phyloP scores from a whole-genome alignment of 2,113 vertebrate genomes.

The Tragelaphus strepsiceros region DNA sequence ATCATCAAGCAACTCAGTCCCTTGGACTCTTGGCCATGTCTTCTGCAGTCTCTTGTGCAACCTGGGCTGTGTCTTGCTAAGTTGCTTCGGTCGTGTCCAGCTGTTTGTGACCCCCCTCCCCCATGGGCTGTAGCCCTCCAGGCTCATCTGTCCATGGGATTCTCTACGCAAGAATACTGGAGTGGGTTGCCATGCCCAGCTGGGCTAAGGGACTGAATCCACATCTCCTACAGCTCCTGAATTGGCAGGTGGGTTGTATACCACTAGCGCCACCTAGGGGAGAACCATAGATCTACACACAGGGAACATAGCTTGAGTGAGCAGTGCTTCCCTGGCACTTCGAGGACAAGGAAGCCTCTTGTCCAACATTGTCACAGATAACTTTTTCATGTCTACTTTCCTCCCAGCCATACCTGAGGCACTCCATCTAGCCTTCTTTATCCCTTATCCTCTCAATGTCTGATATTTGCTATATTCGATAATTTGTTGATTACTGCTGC shows the following conservation, averaged over 20 bases:
- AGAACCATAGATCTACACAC: neutral
- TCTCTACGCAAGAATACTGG: neutral
- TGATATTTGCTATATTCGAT: neutral
- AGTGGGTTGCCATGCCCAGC: neutral
- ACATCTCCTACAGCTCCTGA: neutral
- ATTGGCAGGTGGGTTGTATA: neutral
- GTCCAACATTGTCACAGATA: neutral
- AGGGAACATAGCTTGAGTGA: neutral
- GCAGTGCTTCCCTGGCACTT: neutral
- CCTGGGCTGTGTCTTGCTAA: neutral
- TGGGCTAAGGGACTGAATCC: neutral
- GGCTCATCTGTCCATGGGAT: neutral
- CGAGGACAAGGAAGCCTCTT: neutral
- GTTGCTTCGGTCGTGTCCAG: fast-evolving
- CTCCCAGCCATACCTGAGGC: neutral
- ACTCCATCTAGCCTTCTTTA: neutral
- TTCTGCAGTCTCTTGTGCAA: too few species aligned
- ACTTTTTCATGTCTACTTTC: neutral
- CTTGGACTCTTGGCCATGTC: neutral
- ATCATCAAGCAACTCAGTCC: neutral
- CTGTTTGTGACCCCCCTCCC: neutral
- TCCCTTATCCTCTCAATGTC: neutral
- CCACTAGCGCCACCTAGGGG: too few species aligned
- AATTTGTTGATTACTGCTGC: neutral
- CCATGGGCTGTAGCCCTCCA: neutral